A percentile compares a stretch with the other conserved stretches of the same genome.
These are phyloP conservation scores for Xestia sexstrigata DNA, from an alignment of 2,888 invertebrate species.

Conservation along the genomic window DNA sequence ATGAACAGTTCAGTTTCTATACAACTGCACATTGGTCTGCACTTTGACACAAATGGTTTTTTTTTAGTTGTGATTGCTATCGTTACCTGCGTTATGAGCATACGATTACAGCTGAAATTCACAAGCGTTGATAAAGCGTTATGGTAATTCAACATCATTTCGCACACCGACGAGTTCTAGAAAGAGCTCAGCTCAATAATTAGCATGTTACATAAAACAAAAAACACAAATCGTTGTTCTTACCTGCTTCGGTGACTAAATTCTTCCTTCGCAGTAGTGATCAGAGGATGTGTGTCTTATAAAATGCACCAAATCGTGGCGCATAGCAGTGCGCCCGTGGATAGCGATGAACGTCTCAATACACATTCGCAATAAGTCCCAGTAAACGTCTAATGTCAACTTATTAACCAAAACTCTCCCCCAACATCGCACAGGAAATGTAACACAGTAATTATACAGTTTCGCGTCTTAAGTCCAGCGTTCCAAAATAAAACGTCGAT, in stretches of 20 bases:
- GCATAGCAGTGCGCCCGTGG: conserved; percentile 94
- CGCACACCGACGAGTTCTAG: conserved; percentile 44
- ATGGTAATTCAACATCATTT: conserved; percentile 39
- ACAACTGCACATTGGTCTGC: not conserved
- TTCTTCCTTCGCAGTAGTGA: conserved; percentile 93
- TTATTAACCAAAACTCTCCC: conserved; percentile 85
- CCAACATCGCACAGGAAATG: conserved; percentile 86
- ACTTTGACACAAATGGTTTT: not conserved
- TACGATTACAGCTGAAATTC: conserved; percentile 7
- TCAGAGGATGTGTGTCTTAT: conserved; percentile 95
- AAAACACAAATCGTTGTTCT: conserved; percentile 59
- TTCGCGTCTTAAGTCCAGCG: conserved; percentile 74
- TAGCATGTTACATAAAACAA: conserved; percentile 41
- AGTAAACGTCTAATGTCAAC: conserved; percentile 82
- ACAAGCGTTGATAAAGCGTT: conserved; percentile 22
- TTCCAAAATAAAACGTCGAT: conserved; percentile 64
- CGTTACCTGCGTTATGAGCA: conserved; percentile 17
- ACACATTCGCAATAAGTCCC: conserved; percentile 90
- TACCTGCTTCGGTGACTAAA: conserved; percentile 84
- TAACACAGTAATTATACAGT: conserved; percentile 83
- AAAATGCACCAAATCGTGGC: conserved; percentile 93
- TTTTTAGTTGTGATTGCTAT: conserved; percentile 5
- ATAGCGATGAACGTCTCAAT: conserved; percentile 90
- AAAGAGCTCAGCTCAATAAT: conserved; percentile 40
- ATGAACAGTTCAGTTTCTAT: conserved; percentile 1